Conservation (phyloP, 1,140 invertebrate species). For the Aphelenchoides fujianensis region DNA sequence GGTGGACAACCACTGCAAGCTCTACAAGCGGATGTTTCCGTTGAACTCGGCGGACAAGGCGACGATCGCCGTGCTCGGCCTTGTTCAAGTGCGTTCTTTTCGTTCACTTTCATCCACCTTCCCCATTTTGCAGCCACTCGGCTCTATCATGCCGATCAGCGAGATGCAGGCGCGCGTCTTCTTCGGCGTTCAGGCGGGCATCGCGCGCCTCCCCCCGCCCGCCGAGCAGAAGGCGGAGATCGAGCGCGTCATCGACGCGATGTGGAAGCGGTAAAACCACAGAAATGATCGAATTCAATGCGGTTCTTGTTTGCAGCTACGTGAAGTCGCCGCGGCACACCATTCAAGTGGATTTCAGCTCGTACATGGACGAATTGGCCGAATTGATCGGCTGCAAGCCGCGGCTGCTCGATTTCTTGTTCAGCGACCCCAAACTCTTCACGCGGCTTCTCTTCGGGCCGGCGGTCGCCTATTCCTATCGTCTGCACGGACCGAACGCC, state of each 20-base stretch:
- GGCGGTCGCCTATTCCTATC: slow-evolving; percentile 65
- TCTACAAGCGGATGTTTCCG: slow-evolving; percentile 57
- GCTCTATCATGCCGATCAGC: slow-evolving; percentile 45
- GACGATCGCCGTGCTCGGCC: slow-evolving; percentile 63
- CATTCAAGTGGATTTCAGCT: too few species aligned
- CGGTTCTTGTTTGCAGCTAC: too few species aligned
- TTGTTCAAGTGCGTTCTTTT: slow-evolving; percentile 38
- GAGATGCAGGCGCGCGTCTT: slow-evolving; percentile 53
- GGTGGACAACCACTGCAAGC: background rate
- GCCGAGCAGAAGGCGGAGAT: slow-evolving; percentile 26
- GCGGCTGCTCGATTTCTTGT: slow-evolving; percentile 47
- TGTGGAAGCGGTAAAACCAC: slow-evolving; percentile 43
- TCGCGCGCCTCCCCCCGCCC: slow-evolving; percentile 24
- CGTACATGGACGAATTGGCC: slow-evolving; percentile 64
- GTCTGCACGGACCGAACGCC: slow-evolving; percentile 63
- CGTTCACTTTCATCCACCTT: background rate
- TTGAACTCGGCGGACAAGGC: slow-evolving; percentile 56
- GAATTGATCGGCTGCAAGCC: slow-evolving; percentile 62
- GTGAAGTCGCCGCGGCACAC: too few species aligned
- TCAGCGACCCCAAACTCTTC: slow-evolving; percentile 16
- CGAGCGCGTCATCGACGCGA: slow-evolving; percentile 9
- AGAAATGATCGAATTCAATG: too few species aligned
- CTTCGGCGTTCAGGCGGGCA: slow-evolving; percentile 31
- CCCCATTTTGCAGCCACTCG: slow-evolving; percentile 36
- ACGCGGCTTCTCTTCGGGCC: slow-evolving; percentile 61